Percentiles rank a stretch among this genome's conserved stretches.
phyloP scores from a whole-genome alignment of 1,140 invertebrate species.

The Pomacea maculata region DNA sequence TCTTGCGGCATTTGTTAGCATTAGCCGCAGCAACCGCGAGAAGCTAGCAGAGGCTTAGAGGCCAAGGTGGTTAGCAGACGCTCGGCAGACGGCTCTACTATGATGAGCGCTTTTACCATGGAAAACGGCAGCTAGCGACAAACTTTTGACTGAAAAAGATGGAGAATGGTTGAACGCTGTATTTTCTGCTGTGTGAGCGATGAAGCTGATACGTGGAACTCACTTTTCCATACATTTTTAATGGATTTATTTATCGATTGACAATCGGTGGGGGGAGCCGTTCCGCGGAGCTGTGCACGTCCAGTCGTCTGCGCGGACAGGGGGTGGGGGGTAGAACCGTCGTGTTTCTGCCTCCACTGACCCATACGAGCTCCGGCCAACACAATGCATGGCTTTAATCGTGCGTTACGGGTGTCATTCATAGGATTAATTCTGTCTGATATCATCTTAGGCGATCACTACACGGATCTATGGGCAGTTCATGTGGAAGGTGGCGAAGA shows the following conservation, averaged over 20 bases:
- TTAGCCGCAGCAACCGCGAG: conserved; percentile 16
- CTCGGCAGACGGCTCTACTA: conserved; percentile 6
- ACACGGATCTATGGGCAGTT: conserved; percentile 54
- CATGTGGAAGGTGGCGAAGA: conserved; percentile 48
- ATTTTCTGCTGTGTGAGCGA: neutral
- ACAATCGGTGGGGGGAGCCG: conserved; percentile 11
- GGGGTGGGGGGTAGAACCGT: conserved; percentile 21
- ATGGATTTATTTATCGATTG: conserved; percentile 17
- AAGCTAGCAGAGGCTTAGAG: conserved; percentile 11
- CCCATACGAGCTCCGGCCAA: conserved; percentile 29
- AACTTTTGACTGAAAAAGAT: conserved; percentile 24
- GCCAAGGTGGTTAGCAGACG: conserved; percentile 9
- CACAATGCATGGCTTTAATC: conserved; percentile 45
- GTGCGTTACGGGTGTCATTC: conserved; percentile 39
- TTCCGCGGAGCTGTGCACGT: conserved; percentile 12
- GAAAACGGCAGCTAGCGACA: conserved; percentile 11
- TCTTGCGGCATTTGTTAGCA: conserved; percentile 4
- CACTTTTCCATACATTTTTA: conserved; percentile 18
- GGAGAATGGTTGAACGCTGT: conserved; percentile 30
- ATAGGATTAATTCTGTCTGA: conserved; percentile 43
- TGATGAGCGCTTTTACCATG: conserved; percentile 11
- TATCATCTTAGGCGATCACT: conserved; percentile 36
- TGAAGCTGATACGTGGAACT: conserved; percentile 14
- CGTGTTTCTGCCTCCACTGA: conserved; percentile 25
- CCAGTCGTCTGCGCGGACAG: conserved; percentile 16